Evolutionary conservation across 1,140 invertebrate species (phyloP).

Genomic region (Tribolium madens): DNA sequence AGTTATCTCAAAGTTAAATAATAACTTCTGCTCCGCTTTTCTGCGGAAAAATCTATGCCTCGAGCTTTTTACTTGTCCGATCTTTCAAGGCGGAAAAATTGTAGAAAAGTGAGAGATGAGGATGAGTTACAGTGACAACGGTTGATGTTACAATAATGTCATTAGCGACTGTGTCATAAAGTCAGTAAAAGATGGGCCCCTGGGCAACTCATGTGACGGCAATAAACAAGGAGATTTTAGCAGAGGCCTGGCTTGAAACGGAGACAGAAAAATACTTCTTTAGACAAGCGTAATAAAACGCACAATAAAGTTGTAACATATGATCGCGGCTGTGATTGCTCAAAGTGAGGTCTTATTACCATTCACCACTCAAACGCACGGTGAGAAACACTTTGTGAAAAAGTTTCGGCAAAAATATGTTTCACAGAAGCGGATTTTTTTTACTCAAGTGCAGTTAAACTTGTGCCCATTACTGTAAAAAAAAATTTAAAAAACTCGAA

Average conservation of each 20-base stretch:
- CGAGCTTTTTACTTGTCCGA: neutral
- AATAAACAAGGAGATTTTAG: constrained; percentile 24
- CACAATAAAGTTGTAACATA: constrained; percentile 27
- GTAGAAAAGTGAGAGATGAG: neutral
- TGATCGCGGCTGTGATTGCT: constrained; percentile 29
- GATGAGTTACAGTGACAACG: constrained; percentile 17
- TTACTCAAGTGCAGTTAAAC: too few relatives aligned
- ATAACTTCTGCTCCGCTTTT: constrained; percentile 5
- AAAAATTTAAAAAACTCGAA: too few relatives aligned
- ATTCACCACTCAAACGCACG: neutral
- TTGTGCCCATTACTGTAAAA: too few relatives aligned
- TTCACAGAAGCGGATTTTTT: too few relatives aligned
- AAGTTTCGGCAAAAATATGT: too few relatives aligned
- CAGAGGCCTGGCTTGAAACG: neutral
- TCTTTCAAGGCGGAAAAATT: neutral
- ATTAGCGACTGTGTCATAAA: constrained; percentile 31
- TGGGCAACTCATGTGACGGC: constrained; percentile 12
- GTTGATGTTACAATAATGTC: constrained; percentile 15
- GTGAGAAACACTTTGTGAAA: too few relatives aligned
- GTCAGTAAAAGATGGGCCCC: constrained; percentile 25
- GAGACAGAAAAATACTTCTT: constrained; percentile 2
- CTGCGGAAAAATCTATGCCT: neutral
- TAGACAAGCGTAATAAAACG: constrained; percentile 33
- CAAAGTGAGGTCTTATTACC: constrained; percentile 17
- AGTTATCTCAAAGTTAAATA: constrained; percentile 38